phyloP scores from a whole-genome alignment of 1,140 invertebrate species.

The Calliopsis andreniformis region DNA sequence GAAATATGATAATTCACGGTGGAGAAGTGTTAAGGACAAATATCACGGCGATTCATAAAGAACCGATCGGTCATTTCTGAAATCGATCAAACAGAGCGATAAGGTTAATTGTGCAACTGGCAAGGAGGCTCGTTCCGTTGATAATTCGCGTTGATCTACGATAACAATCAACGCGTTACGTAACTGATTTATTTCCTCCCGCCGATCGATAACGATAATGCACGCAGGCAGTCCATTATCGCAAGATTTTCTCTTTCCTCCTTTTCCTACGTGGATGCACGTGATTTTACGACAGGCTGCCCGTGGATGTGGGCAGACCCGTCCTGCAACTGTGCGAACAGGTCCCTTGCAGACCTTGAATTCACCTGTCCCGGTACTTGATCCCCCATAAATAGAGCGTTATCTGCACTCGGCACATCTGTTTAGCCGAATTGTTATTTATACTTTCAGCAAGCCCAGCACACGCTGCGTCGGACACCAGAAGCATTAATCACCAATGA shows the following conservation, averaged over 20 bases:
- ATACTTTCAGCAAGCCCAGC: neutral
- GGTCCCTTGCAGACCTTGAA: slow-evolving; percentile 58
- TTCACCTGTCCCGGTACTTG: slow-evolving; percentile 33
- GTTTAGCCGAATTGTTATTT: neutral
- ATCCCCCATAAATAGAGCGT: slow-evolving; percentile 37
- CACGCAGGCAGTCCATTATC: slow-evolving; percentile 12
- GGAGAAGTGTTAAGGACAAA: too few relatives aligned
- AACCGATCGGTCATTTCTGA: too few relatives aligned
- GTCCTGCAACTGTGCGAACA: slow-evolving; percentile 33
- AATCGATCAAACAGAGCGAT: neutral
- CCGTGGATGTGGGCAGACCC: slow-evolving; percentile 44
- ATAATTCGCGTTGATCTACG: neutral
- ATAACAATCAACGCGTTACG: slow-evolving; percentile 37
- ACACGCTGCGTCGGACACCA: neutral
- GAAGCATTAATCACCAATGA: neutral
- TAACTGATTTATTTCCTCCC: slow-evolving; percentile 41
- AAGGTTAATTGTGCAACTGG: neutral
- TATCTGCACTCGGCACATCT: neutral
- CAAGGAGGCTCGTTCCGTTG: neutral
- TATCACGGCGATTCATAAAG: too few relatives aligned
- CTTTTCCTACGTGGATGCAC: slow-evolving; percentile 22
- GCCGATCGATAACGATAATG: slow-evolving; percentile 46
- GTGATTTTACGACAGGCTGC: slow-evolving; percentile 39
- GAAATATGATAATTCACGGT: too few relatives aligned
- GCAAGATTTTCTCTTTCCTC: slow-evolving; percentile 53